Base-by-base conservation (phyloP, 2,888 invertebrate species). In the Troglohyphantes excavatus region DNA sequence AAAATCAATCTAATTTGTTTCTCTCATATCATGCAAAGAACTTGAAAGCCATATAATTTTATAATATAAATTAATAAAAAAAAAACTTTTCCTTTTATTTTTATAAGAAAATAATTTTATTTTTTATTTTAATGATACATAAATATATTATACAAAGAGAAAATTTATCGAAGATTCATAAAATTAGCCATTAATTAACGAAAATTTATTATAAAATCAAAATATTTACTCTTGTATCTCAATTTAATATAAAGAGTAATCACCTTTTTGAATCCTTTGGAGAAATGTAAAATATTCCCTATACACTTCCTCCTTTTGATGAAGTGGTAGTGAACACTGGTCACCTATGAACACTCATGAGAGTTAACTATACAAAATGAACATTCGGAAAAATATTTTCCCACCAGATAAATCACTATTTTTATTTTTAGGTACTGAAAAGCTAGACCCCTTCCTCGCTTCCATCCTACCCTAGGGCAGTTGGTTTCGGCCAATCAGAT, bases 301-400 rank as follows among this genome's bases (percentile, higher is more conserved):
- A 2, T 2, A 65, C n/a, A 11, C 7, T 43, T 26, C 2, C 63
- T 61, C 6, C 43, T 26, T 53, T n/a, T 21, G 21, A 63, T 63
- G 17, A 63, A n/a, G 39, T 21, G 43, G 43, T 33, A 21, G 6
- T 26, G n/a, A 65, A 43, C 33, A 59, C 17, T n/a, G 2, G 46
- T 61, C 59, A 70, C 70, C 82, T 82, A 59, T 70, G 21, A 53
- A 33, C 23, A 19, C 53, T 26, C 23, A 9, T 26, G 39, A 70
- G 27, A 70, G n/a, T 43, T 82, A 53, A 21, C 61, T 46, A 27
- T 67, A 46, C 13, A 43, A 82, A 82, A 82, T 70, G 78, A 82
- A 61, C 53, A 19, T 70, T 39, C 27, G 53, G 3, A 29, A 26
- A 65, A n/a, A 53, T 6, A 13, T 33, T 21, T 26, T 29, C 59